These are phyloP conservation scores for Melipona bicolor DNA, from an alignment of 2,888 invertebrate genomes.

Conservation along the genomic window DNA sequence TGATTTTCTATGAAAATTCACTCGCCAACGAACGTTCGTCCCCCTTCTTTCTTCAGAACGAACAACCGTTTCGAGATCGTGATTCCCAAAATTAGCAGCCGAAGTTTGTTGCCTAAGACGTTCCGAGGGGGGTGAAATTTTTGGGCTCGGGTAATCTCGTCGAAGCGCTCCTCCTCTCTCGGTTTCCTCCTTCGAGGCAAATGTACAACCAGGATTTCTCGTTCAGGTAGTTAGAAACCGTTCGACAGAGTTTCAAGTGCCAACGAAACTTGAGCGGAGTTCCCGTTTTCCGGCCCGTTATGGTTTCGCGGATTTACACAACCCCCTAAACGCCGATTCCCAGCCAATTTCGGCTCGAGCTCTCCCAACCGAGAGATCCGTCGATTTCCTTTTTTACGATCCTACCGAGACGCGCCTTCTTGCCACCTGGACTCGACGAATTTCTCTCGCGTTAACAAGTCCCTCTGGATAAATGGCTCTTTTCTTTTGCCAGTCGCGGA, in stretches of 20 bases:
- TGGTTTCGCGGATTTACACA: conserved; percentile 61
- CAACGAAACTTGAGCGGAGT: conserved; percentile 56
- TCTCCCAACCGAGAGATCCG: conserved; percentile 9
- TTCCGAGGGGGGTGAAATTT: not conserved
- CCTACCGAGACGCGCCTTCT: conserved; percentile 4
- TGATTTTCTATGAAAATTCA: not conserved
- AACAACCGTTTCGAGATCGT: not conserved
- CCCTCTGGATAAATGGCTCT: conserved; percentile 52
- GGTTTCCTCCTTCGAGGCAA: conserved; percentile 10
- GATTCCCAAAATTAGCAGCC: not conserved
- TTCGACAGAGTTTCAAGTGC: conserved; percentile 58
- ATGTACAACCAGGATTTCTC: conserved; percentile 42
- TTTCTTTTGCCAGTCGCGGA: conserved; percentile 24
- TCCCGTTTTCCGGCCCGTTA: conserved; percentile 50
- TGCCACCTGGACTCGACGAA: conserved; percentile 21
- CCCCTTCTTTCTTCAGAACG: not conserved
- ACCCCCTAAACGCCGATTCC: conserved; percentile 29
- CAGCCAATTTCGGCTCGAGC: conserved; percentile 32
- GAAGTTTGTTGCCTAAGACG: not conserved
- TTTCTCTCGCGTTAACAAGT: conserved; percentile 60
- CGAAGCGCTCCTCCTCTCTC: conserved; percentile 10
- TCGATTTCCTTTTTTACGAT: not conserved
- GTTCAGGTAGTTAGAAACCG: conserved; percentile 57
- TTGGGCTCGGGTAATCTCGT: not conserved
- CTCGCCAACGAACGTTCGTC: not conserved